phyloP scores from a whole-genome alignment of 2,888 invertebrate species.

The Pseudococcus jackbeardsleyi region DNA sequence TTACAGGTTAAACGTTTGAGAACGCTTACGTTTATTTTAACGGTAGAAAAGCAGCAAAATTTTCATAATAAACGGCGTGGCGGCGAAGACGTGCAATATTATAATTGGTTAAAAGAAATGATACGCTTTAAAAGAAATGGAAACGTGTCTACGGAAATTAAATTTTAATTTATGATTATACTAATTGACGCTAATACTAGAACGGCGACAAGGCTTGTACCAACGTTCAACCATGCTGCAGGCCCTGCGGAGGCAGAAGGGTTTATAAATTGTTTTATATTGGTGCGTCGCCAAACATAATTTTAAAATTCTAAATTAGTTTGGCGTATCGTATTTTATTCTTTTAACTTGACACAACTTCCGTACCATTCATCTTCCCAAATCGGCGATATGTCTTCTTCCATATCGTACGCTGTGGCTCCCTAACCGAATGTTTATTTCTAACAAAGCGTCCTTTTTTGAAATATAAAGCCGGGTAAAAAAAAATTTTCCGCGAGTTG shows the following conservation, averaged over 20 bases:
- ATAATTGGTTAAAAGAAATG: slow-evolving; percentile 60
- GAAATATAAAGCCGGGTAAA: background rate
- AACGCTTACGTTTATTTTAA: slow-evolving; percentile 42
- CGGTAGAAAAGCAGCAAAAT: slow-evolving; percentile 22
- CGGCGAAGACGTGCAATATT: slow-evolving; percentile 13
- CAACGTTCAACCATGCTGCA: slow-evolving; percentile 2
- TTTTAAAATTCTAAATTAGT: slow-evolving; percentile 63
- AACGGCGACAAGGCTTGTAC: slow-evolving; percentile 45
- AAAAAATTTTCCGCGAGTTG: slow-evolving; percentile 25
- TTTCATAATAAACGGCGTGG: slow-evolving; percentile 23
- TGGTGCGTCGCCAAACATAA: slow-evolving; percentile 63
- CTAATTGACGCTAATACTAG: slow-evolving; percentile 63
- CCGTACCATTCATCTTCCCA: slow-evolving; percentile 61
- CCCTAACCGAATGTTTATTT: slow-evolving; percentile 30
- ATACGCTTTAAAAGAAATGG: slow-evolving; percentile 41
- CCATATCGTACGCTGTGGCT: background rate
- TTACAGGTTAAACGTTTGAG: slow-evolving; percentile 18
- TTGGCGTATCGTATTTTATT: slow-evolving; percentile 63
- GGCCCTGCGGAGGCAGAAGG: background rate
- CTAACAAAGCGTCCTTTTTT: slow-evolving; percentile 16
- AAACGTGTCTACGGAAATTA: slow-evolving; percentile 58
- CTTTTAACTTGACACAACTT: slow-evolving; percentile 61
- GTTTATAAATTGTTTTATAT: slow-evolving; percentile 64
- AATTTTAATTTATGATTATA: slow-evolving; percentile 62
- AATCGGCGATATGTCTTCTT: slow-evolving; percentile 24